phyloP scores from a whole-genome alignment of 2,113 vertebrate genomes.

The Leucosticte australis region DNA sequence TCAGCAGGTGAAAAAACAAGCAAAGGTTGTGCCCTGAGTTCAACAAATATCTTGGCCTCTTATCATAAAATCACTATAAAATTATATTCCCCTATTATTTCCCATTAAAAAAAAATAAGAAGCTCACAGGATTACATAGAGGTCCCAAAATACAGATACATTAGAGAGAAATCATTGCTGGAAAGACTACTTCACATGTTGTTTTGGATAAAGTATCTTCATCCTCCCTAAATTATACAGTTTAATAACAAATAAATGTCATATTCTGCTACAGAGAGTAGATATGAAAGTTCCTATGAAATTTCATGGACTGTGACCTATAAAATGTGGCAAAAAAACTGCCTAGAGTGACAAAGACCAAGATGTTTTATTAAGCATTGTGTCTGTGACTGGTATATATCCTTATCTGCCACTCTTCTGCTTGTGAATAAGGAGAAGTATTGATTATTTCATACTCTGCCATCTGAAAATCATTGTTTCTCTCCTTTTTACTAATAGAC shows the following conservation, averaged over 20 bases:
- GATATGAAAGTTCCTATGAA: conserved; percentile 8
- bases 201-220: background rate
- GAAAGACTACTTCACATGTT: background rate
- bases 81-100: background rate
- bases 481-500: background rate
- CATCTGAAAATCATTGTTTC: background rate
- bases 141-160: background rate
- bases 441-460: background rate
- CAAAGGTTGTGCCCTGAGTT: background rate
- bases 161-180: background rate
- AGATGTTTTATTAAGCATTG: background rate
- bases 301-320: conserved; percentile 30
- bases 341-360: conserved; percentile 4
- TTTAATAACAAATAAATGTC: conserved; percentile 41
- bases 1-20: background rate
- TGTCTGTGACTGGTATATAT: background rate
- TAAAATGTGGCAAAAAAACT: conserved; percentile 14
- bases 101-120: background rate
- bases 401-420: background rate
- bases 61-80: background rate
- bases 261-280: background rate
- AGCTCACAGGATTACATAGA: background rate
- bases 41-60: background rate
- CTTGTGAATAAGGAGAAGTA: background rate
- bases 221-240: conserved; percentile 14